Conservation (phyloP, 2,888 invertebrate species). For the Anaspis maculata region DNA sequence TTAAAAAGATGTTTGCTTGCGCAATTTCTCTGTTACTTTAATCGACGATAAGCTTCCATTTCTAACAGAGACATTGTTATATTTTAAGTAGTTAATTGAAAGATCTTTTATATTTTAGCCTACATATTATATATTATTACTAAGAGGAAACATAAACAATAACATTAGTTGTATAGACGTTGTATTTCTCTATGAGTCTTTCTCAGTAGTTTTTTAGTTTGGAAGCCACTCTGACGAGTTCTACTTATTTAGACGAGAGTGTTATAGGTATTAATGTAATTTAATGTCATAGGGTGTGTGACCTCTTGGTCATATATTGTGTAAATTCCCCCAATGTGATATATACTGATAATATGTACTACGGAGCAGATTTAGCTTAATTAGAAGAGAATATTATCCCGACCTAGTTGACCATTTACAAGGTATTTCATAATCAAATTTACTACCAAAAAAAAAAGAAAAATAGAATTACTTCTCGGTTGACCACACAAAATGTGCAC, state of each 20-base stretch:
- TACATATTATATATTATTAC: constrained; percentile 7
- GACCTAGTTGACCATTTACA: constrained; percentile 19
- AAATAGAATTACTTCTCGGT: constrained; percentile 18
- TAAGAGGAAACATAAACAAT: too few species aligned
- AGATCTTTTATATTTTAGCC: constrained; percentile 2
- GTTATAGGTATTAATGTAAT: constrained; percentile 5
- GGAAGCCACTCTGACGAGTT: too few species aligned
- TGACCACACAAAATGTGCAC: constrained; percentile 23
- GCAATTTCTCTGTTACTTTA: constrained; percentile 5
- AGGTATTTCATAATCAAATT: constrained; percentile 30
- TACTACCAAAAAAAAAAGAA: too few species aligned
- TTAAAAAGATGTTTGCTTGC: constrained; percentile 6
- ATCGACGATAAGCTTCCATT: constrained; percentile 8
- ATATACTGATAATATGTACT: constrained; percentile 33
- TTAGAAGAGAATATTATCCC: constrained; percentile 7
- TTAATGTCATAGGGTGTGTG: constrained; percentile 8
- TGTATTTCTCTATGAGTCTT: too few species aligned
- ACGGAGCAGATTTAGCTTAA: constrained; percentile 11
- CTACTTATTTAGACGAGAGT: constrained; percentile 3
- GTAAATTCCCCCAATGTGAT: constrained; percentile 34
- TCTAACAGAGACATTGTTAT: constrained; percentile 8
- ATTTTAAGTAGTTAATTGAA: constrained; percentile 5
- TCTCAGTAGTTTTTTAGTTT: too few species aligned
- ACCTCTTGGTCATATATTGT: too few species aligned
- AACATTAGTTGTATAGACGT: too few species aligned